Base-by-base conservation (phyloP, 2,113 vertebrate species). In the Hucho hucho region DNA sequence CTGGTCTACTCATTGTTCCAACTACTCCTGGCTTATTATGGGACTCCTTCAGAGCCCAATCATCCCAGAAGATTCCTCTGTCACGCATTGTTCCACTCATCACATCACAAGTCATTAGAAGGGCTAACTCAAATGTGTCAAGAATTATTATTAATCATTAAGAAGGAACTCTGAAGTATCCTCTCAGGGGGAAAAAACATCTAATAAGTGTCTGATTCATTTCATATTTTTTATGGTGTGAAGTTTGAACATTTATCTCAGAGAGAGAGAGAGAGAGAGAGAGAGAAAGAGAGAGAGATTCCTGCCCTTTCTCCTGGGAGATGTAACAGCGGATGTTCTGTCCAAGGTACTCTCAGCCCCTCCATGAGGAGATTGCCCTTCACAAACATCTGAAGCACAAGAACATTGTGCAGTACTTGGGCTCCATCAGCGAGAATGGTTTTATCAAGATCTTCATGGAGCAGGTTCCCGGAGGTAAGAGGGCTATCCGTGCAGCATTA, bases 361-460 rank as follows among this genome's bases (percentile, higher is more conserved):
- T 99, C 6, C 98, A 99, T 81, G 98, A 99, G 90, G 98, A 99
- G 93, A 99, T 99, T 70, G 96, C 98, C 43, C 93, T 99, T 58
- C 98, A 99, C 90, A 99, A 98, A 46, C 97, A 99, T 83, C 91
- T 99, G 32, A 99, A 99, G 80, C 97, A 99, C 90, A 98, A 98
- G 92, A 99, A 99, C 90, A 99, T 99, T 49, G 98, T 99, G 70
- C 98, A 99, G 82, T 99, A 99, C 89, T 92, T 99, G 80, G 98
- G 98, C 65, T 99, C 98, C 70, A 92, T 99, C 86, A 99, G 98
- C 75, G 97, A 99, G 87, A 95, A 96, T 25, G 94, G 97, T 75
- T 99, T 99, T 91, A 99, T 99, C 89, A 99, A 99, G 92, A 99
- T 99, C 87, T 99, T 99, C 87, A 99, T 99, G 97, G 98, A 99